These are phyloP conservation scores for Tenodera sinensis DNA, from an alignment of 2,888 invertebrate species.

Conservation along the genomic window DNA sequence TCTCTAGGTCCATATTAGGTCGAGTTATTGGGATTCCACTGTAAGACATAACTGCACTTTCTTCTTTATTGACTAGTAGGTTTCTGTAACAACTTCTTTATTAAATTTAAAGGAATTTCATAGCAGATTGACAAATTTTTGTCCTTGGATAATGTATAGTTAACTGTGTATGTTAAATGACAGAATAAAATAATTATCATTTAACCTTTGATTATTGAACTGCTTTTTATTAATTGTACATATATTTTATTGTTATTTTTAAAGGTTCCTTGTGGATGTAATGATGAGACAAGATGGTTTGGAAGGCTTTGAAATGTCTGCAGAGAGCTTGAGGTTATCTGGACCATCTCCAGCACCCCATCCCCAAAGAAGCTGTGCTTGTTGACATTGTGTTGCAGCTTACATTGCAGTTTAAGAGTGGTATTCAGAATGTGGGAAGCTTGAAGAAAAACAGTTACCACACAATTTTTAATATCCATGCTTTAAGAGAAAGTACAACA, in stretches of 20 bases:
- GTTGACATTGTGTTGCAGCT: conserved; percentile 2
- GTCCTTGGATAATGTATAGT: not conserved
- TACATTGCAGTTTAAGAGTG: not conserved
- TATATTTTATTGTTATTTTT: conserved; percentile 19
- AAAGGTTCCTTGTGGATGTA: conserved; percentile 44
- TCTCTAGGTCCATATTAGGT: too few species aligned
- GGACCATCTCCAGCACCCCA: conserved; percentile 21
- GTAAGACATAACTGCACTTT: too few species aligned
- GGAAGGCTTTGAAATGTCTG: conserved; percentile 26
- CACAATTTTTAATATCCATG: not conserved
- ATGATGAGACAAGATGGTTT: conserved; percentile 42
- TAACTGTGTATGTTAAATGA: not conserved
- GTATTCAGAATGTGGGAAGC: not conserved
- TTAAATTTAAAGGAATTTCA: not conserved
- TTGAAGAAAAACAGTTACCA: not conserved
- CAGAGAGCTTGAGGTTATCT: conserved; percentile 30
- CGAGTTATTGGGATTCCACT: too few species aligned
- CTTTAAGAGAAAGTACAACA: not conserved
- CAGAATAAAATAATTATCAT: not conserved
- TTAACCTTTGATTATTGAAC: not conserved
- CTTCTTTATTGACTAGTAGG: too few species aligned
- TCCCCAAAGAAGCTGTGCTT: conserved; percentile 25
- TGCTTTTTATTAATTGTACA: not conserved
- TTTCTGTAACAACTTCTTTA: too few species aligned
- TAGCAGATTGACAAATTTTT: conserved; percentile 6